Base-by-base conservation (phyloP, 2,797 vertebrate genomes). In the Adrianichthys oophorus region DNA sequence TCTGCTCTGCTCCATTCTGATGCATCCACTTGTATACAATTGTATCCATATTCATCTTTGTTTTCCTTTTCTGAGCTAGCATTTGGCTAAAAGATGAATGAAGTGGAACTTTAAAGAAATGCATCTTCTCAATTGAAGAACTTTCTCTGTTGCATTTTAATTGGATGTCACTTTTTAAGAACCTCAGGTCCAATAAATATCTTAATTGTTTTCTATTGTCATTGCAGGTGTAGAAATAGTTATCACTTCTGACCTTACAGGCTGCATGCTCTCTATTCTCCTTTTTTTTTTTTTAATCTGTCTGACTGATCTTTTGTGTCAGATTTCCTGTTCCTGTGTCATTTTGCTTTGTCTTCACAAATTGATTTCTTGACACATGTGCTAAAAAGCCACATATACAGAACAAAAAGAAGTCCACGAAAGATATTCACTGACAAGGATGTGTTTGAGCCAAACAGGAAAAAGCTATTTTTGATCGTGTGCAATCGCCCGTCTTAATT, bases 391-490 rank as follows among this genome's bases (percentile, higher is more conserved):
- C 49, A 51, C 52, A 62, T 48, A 45, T 37, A 53, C 5, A 50
- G 29, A 26, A 15, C 60, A 54, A 61, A 63, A 48, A 49, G 10
- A 65, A 43, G 49, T 80, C 78, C 75, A 78, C 58, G 23, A 56
- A 72, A 74, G 76, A 83, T 66, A 72, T 74, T 72, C 56, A 63
- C 45, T 49, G 65, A 66, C 68, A 29, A 63, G 74, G 62, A 71
- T 76, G 63, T 71, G 58, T 79, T 61, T 65, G 65, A 83, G 63
- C 72, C 29, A 37, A 76, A 69, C 72, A 79, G 79, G 79, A 86
- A 79, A 72, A 56, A 48, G 72, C 68, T 87, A 78, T 84, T 89
- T 87, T 74, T 72, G 59, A 80, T 80, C 56, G 59, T 0, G 7
- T 60, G 58, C 80, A 61, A 62, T 76, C 62, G 66, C 45, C 61